These are phyloP conservation scores for Zootermopsis nevadensis DNA, from an alignment of 2,888 invertebrate species.

Conservation along the genomic window DNA sequence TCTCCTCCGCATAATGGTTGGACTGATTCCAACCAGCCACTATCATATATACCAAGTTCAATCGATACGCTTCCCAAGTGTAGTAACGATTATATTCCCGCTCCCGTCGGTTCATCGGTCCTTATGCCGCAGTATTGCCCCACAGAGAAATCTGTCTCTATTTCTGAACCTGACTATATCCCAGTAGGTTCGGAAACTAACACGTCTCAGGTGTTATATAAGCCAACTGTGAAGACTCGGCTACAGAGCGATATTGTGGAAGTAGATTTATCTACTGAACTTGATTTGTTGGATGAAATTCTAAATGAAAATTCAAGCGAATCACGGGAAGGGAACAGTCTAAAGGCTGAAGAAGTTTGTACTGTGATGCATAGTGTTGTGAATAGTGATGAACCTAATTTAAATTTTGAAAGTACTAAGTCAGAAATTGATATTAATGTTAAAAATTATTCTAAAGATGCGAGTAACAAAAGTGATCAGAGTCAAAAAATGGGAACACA, in stretches of 20 bases:
- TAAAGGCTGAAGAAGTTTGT: not conserved
- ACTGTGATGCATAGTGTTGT: not conserved
- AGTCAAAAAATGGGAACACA: not conserved
- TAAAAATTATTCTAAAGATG: not conserved
- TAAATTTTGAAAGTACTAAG: not conserved
- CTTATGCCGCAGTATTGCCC: constrained; percentile 35
- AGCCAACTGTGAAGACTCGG: constrained; percentile 48
- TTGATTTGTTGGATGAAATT: constrained; percentile 64
- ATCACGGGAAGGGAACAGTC: not conserved
- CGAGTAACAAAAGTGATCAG: not conserved
- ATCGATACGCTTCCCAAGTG: constrained; percentile 15
- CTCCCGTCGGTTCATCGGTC: not conserved
- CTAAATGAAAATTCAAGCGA: constrained; percentile 56
- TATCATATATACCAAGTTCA: constrained; percentile 45
- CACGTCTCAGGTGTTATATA: constrained; percentile 40
- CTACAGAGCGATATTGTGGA: constrained; percentile 40
- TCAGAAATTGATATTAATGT: not conserved
- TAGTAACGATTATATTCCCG: constrained; percentile 43
- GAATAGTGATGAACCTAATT: not conserved
- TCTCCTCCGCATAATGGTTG: constrained; percentile 24
- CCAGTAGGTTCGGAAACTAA: constrained; percentile 14
- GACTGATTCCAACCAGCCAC: constrained; percentile 6
- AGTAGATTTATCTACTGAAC: constrained; percentile 57
- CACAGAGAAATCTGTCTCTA: not conserved
- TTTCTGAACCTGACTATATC: constrained; percentile 34